A percentile compares a stretch with the other conserved stretches of the same genome.
Evolutionary conservation across 1,140 invertebrate species (phyloP).

Genomic region (Brachionus manjavacas): DNA sequence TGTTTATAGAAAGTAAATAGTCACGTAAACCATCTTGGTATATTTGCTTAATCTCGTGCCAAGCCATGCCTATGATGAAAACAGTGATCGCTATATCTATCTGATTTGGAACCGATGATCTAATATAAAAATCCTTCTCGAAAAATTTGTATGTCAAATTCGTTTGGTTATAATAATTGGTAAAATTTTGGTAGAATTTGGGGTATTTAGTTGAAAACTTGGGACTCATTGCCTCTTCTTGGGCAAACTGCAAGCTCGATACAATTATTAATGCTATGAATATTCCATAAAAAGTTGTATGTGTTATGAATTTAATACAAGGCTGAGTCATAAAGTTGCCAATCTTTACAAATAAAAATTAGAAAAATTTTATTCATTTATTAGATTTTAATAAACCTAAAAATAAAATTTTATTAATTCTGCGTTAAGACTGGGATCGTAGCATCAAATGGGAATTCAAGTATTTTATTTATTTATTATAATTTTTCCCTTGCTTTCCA

Average conservation of each 20-base stretch:
- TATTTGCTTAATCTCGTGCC: slow-evolving; percentile 54
- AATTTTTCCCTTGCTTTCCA: too few relatives aligned
- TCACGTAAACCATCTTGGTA: slow-evolving; percentile 50
- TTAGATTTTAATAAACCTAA: not conserved
- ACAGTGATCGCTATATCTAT: slow-evolving; percentile 35
- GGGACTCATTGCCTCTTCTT: not conserved
- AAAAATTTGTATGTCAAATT: slow-evolving; percentile 37
- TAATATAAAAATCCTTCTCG: slow-evolving; percentile 33
- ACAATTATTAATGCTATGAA: slow-evolving; percentile 64
- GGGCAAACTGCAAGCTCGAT: slow-evolving; percentile 41
- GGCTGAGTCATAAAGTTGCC: slow-evolving; percentile 50
- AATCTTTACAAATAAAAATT: slow-evolving; percentile 45
- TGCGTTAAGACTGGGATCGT: too few relatives aligned
- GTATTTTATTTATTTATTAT: too few relatives aligned
- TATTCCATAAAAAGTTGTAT: slow-evolving; percentile 63
- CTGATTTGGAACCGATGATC: slow-evolving; percentile 5
- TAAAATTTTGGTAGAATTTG: not conserved
- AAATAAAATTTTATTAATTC: not conserved
- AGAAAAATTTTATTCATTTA: not conserved
- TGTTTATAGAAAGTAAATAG: slow-evolving; percentile 54
- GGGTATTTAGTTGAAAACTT: slow-evolving; percentile 5
- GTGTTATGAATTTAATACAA: slow-evolving; percentile 55
- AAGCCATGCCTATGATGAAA: slow-evolving; percentile 48
- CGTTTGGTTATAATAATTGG: not conserved
- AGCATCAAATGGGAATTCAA: too few relatives aligned